These are phyloP conservation scores for Rhabditoides inermis DNA, from an alignment of 2,888 invertebrate species.

Conservation along the genomic window DNA sequence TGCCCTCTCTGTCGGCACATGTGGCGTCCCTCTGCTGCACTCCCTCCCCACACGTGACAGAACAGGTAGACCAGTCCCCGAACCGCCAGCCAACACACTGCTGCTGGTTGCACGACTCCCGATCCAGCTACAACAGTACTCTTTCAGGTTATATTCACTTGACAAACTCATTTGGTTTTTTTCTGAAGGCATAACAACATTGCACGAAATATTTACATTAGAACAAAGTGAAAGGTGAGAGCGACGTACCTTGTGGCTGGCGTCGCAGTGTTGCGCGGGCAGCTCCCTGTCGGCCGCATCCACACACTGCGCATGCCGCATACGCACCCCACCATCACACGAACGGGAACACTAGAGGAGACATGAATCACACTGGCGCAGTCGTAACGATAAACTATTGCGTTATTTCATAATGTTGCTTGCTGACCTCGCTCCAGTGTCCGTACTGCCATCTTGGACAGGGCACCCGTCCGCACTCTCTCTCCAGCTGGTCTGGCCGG, in stretches of 20 bases:
- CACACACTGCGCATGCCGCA: conserved; percentile 54
- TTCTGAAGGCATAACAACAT: too few relatives aligned
- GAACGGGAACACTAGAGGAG: conserved; percentile 53
- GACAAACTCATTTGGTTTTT: conserved; percentile 5
- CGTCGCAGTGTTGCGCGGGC: conserved; percentile 18
- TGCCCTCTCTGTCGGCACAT: conserved; percentile 31
- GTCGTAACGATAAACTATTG: not conserved
- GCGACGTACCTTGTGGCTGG: too few relatives aligned
- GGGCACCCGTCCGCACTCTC: conserved; percentile 43
- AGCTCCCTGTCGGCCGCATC: conserved; percentile 52
- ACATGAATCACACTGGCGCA: not conserved
- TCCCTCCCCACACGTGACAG: conserved; percentile 50
- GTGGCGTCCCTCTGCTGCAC: conserved; percentile 37
- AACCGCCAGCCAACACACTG: conserved; percentile 45
- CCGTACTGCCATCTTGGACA: conserved; percentile 50
- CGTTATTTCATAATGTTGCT: not conserved
- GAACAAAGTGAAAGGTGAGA: too few relatives aligned
- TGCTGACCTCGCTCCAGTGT: conserved; percentile 41
- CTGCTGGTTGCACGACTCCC: conserved; percentile 44
- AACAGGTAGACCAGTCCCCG: conserved; percentile 46
- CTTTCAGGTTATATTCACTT: too few relatives aligned
- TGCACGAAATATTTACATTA: too few relatives aligned
- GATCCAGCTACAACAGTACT: conserved; percentile 19
- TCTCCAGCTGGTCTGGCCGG: conserved; percentile 12
- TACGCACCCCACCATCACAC: conserved; percentile 55